Conservation (phyloP, 2,888 invertebrate species). For the Coelogynopora nodosa region DNA sequence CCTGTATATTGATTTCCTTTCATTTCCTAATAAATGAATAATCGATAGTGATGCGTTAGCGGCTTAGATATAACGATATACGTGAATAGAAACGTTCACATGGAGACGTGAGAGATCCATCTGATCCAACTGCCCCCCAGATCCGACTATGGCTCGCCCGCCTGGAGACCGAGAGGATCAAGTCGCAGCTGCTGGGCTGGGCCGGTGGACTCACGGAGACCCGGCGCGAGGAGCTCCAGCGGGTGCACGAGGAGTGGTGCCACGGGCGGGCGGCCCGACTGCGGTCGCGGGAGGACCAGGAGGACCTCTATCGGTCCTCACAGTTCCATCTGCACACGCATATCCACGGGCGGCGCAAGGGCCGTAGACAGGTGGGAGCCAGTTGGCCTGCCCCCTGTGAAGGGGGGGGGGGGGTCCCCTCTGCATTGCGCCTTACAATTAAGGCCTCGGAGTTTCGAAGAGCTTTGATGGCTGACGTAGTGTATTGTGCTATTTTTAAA, state of each 20-base stretch:
- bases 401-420: too few relatives aligned
- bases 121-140: slow-evolving; percentile 50
- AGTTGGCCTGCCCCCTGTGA: too few relatives aligned
- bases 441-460: too few relatives aligned
- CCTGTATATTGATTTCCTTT: too few relatives aligned
- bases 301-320: slow-evolving; percentile 53
- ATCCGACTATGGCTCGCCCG: slow-evolving; percentile 55
- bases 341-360: background rate
- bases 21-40: too few relatives aligned
- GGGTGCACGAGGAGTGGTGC: slow-evolving; percentile 53
- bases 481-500: too few relatives aligned
- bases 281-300: slow-evolving; percentile 51
- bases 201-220: slow-evolving; percentile 58
- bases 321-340: background rate
- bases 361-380: background rate
- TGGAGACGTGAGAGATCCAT: too few relatives aligned
- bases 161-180: slow-evolving; percentile 50
- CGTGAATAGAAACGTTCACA: too few relatives aligned
- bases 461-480: too few relatives aligned
- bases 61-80: too few relatives aligned
- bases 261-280: slow-evolving; percentile 54
- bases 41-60: too few relatives aligned
- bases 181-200: slow-evolving; percentile 54
- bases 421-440: too few relatives aligned
- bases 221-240: slow-evolving; percentile 55